These are phyloP conservation scores for Podiceps cristatus DNA, from an alignment of 2,113 vertebrate species.

Conservation along the genomic window DNA sequence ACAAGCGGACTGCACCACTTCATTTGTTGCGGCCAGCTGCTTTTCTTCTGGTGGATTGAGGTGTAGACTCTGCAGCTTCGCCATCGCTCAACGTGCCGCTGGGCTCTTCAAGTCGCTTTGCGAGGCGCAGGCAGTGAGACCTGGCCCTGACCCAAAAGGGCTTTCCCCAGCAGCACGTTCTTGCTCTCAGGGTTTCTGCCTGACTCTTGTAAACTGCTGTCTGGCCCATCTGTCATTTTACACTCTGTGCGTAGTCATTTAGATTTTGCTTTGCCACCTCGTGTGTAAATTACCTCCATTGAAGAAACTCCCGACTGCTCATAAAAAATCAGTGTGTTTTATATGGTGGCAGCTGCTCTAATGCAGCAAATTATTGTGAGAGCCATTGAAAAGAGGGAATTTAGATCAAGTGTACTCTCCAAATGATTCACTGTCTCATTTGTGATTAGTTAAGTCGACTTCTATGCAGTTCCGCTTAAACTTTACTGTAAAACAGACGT, in stretches of 20 bases:
- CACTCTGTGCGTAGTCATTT: accelerated
- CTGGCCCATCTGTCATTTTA: not conserved
- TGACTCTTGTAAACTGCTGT: not conserved
- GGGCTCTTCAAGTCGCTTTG: not conserved
- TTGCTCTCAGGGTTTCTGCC: not conserved
- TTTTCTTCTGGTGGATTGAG: not conserved
- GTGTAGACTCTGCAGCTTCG: not conserved
- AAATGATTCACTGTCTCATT: not conserved
- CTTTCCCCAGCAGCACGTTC: not conserved
- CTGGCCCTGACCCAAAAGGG: not conserved
- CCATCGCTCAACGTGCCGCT: accelerated
- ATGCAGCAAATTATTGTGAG: not conserved
- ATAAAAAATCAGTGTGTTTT: not conserved
- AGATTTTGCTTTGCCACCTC: not conserved
- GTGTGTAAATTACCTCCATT: accelerated
- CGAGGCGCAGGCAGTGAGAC: accelerated
- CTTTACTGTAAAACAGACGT: not conserved
- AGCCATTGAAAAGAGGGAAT: not conserved
- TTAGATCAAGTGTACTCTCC: not conserved
- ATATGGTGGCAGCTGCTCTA: not conserved
- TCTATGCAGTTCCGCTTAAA: not conserved
- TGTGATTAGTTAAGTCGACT: not conserved
- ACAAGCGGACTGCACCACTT: not conserved
- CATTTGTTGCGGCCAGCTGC: not conserved
- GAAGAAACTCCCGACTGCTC: not conserved